These are phyloP conservation scores for Calephelis virginiensis DNA, from an alignment of 1,140 invertebrate species.

Conservation along the genomic window DNA sequence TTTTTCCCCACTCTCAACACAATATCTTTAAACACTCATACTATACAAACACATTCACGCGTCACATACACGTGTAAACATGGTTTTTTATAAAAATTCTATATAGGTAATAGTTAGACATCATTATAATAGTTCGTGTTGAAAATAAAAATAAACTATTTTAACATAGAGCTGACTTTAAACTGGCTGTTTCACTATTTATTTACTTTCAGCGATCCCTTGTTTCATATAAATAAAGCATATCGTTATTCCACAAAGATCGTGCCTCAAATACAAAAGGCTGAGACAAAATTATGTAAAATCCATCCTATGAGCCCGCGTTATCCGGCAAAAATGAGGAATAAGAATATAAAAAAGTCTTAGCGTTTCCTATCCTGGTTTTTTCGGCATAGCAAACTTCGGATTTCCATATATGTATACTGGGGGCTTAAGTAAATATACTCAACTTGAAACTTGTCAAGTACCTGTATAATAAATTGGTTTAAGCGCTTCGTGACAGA, in stretches of 20 bases:
- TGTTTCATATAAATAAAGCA: conserved; percentile 49
- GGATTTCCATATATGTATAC: conserved; percentile 60
- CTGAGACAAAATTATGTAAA: conserved; percentile 71
- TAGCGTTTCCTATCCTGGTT: conserved; percentile 67
- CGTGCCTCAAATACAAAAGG: conserved; percentile 53
- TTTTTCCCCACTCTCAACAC: too few relatives aligned
- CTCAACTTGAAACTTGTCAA: conserved; percentile 52
- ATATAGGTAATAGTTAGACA: too few relatives aligned
- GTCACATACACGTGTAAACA: too few relatives aligned
- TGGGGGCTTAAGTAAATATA: conserved; percentile 52
- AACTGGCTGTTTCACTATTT: conserved; percentile 3
- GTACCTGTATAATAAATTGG: conserved; percentile 74
- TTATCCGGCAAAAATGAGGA: conserved; percentile 72
- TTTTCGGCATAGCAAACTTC: conserved; percentile 61
- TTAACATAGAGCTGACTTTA: too few relatives aligned
- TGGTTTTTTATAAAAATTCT: too few relatives aligned
- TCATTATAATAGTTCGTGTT: too few relatives aligned
- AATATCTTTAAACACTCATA: too few relatives aligned
- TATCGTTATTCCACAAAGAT: conserved; percentile 43
- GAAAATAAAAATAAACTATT: too few relatives aligned
- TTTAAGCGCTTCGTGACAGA: conserved; percentile 72
- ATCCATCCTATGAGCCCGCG: conserved; percentile 69
- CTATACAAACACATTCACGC: too few relatives aligned
- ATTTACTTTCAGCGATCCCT: neutral
- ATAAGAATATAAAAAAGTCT: conserved; percentile 73